Evolutionary conservation across 1,140 invertebrate species (phyloP), one percentile per base, ranked within the genome.

Genomic region (Limonius californicus): DNA sequence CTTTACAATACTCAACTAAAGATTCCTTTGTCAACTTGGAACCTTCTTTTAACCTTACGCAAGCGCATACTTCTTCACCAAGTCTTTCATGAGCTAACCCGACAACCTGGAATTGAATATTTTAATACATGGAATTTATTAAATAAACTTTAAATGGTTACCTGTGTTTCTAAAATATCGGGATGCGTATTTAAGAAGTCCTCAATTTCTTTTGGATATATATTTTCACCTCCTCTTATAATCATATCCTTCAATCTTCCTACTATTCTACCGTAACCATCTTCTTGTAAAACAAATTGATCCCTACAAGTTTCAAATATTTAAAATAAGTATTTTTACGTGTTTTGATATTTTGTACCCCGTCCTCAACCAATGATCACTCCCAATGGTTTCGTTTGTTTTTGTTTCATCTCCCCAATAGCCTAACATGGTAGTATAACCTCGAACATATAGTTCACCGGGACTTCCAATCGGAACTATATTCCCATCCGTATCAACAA

Each of bases 191-290:
- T 85, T 0, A 95, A 70, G 64, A 91, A 87, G 63, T 91, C 84
- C 79, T 97, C 95, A 59, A 97, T 84, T 81, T 97, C 94, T 73
- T 84, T 86, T 0, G 94, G 93, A 72, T 86, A 90, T 54, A 97
- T 88, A 76, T 97, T 97, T 77, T 97, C 94, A 21, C 95, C 95
- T 45, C 95, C 94, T 61, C 94, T 80, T 30, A 95, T 96, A 30
- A 97, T 87, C 83, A 96, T 85, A 66, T 97, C 94, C 75, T 96
- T 97, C 1, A 89, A 77, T 55, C 95, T 81, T 1, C 94, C 94
- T 32, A 94, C 85, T 57, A 97, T 86, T 60, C 79, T 74, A 0
- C 89, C 87, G 70, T 91, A 93, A 1, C 94, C 94, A 67, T 92
- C 81, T 61, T 84, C 80, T 58, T 86, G 79, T 59, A 97, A 79